Percentiles rank a stretch among this genome's conserved stretches.
These are phyloP conservation scores for Eupithecia exiguata DNA, from an alignment of 2,888 invertebrate species.

Conservation along the genomic window DNA sequence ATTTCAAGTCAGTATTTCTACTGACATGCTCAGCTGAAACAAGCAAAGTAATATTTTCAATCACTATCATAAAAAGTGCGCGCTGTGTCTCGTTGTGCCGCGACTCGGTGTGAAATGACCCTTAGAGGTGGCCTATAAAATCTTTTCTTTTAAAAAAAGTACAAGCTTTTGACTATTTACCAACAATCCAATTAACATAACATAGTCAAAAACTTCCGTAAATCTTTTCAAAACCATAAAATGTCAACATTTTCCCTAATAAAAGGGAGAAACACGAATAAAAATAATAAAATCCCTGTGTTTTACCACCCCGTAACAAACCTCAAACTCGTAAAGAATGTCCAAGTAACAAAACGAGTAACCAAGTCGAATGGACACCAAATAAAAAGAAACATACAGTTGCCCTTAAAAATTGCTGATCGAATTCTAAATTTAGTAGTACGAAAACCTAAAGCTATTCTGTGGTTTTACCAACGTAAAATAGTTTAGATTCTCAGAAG, in stretches of 20 bases:
- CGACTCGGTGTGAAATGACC: no score
- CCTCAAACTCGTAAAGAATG: slow-evolving; percentile 38
- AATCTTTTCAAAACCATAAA: background rate
- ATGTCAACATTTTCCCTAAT: slow-evolving; percentile 16
- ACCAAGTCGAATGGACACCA: slow-evolving; percentile 31
- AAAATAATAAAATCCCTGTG: slow-evolving; percentile 38
- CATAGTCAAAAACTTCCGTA: background rate
- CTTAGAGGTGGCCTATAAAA: no score
- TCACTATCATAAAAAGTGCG: no score
- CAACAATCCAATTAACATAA: background rate
- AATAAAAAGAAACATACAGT: background rate
- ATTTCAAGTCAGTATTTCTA: no score
- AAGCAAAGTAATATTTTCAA: no score
- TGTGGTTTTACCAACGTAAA: background rate
- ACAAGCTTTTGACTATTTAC: background rate
- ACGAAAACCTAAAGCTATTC: background rate
- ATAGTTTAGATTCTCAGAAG: background rate
- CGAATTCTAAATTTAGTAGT: background rate
- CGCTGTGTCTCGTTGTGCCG: no score
- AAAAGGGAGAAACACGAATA: slow-evolving; percentile 32
- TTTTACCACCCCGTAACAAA: slow-evolving; percentile 36
- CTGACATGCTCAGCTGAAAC: no score
- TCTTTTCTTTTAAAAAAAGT: background rate
- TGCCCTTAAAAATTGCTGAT: background rate
- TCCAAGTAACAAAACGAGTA: slow-evolving; percentile 29